Evolutionary conservation across 2,113 vertebrate species (phyloP), one percentile per base, ranked within the genome.

Genomic region (Gadus chalcogrammus): DNA sequence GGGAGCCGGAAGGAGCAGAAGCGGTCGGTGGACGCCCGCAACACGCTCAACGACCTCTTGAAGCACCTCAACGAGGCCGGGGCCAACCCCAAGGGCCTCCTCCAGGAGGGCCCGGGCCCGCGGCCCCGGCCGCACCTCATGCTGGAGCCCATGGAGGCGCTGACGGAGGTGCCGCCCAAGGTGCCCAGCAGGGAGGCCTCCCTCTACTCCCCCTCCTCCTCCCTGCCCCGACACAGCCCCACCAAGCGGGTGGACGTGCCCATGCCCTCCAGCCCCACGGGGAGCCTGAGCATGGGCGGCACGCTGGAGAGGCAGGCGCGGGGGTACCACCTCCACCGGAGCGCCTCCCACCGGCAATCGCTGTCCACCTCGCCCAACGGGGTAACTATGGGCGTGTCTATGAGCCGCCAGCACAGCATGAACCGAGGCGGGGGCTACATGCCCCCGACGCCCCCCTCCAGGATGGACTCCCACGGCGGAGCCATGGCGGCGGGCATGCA

Each of bases 221-320:
- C 97, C 58, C 91, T 99, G 66, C 96, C 97, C 0, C 92, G 97
- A 85, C 94, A 99, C 82, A 99, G 96, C 80, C 97, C 97, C 27
- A 98, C 97, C 64, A 99, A 99, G 84, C 90, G 97, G 82, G 95
- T 99, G 81, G 97, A 99, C 0, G 97, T 99, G 66, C 97, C 97
- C 0, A 92, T 99, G 75, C 93, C 95, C 56, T 92, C 88, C 62
- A 92, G 94, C 60, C 95, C 96, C n/a, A 91, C 92, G 0, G 89
- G 92, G 71, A 91, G 88, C 20, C 92, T 97, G 91, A 95, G 93
- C 84, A 91, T 89, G 86, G 87, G 88, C 22, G 89, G 88, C 58
- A 98, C 96, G 81, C 90, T 99, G 82, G 97, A 99, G 92, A 94
- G 95, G 78, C 96, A 96, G 76, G 91, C 86, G 81, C 87, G 94